Evolutionary conservation across 2,888 invertebrate genomes (phyloP).

Genomic region (Drosophila putrida): DNA sequence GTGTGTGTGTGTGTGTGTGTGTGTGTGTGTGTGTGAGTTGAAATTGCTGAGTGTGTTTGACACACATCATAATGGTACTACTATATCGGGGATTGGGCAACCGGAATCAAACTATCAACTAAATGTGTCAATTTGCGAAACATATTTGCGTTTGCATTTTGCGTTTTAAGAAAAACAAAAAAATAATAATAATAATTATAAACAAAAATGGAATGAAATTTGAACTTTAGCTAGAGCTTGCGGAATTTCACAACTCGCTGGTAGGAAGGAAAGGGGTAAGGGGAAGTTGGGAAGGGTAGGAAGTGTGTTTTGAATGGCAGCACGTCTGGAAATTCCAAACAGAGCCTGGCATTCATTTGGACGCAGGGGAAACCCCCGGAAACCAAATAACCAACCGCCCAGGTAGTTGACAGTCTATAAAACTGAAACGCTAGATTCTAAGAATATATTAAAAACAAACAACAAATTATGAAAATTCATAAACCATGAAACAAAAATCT

Average conservation of each 20-base stretch:
- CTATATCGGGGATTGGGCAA: constrained; percentile 57
- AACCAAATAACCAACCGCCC: constrained; percentile 24
- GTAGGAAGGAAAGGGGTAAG: not conserved
- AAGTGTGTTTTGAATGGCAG: constrained; percentile 49
- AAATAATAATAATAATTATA: constrained; percentile 5
- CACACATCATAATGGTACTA: constrained; percentile 58
- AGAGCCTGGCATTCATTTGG: constrained; percentile 39
- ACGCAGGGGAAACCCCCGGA: constrained; percentile 64
- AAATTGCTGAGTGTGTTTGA: constrained; percentile 62
- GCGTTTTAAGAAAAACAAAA: constrained; percentile 21
- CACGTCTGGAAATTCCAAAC: constrained; percentile 58
- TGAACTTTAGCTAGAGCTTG: constrained; percentile 58
- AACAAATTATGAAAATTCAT: constrained; percentile 70
- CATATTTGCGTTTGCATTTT: constrained; percentile 34
- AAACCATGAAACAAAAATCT: constrained; percentile 28
- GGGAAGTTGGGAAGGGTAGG: not conserved
- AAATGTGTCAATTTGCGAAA: constrained; percentile 79
- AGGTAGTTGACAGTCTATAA: constrained; percentile 44
- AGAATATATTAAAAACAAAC: constrained; percentile 64
- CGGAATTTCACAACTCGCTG: constrained; percentile 54
- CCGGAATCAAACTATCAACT: constrained; percentile 55
- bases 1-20: too few relatives aligned
- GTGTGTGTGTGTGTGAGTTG: constrained; percentile 36
- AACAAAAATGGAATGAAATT: constrained; percentile 47
- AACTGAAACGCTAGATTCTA: constrained; percentile 41